Conservation (phyloP, 2,797 vertebrate species). For the Enoplosus armatus region DNA sequence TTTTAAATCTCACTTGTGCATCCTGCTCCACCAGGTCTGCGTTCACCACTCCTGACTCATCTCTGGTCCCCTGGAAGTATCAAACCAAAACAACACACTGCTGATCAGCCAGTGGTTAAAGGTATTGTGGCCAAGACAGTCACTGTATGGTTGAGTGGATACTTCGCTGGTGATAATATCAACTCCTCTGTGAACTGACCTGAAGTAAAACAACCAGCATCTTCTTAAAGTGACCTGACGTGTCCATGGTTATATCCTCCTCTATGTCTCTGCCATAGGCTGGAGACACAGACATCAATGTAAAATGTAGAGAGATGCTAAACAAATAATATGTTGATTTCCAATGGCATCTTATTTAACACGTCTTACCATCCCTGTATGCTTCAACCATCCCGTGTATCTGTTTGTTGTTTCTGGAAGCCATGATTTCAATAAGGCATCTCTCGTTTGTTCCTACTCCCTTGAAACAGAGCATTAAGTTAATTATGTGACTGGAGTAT, state of each 20-base stretch:
- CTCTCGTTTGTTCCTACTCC: slow-evolving; percentile 93
- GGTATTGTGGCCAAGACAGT: neutral
- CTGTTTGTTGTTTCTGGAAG: slow-evolving; percentile 93
- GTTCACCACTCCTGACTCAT: slow-evolving; percentile 92
- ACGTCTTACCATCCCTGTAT: slow-evolving; percentile 92
- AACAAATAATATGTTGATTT: neutral
- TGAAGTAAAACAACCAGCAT: slow-evolving; percentile 96
- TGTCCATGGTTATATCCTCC: slow-evolving; percentile 89
- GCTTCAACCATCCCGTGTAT: slow-evolving; percentile 90
- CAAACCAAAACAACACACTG: slow-evolving; percentile 14
- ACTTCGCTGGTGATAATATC: neutral
- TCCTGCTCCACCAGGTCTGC: slow-evolving; percentile 93
- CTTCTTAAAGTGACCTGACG: slow-evolving; percentile 97
- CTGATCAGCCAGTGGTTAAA: slow-evolving; percentile 19
- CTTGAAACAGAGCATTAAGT: slow-evolving; percentile 71
- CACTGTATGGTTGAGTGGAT: neutral
- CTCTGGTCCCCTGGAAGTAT: slow-evolving; percentile 90
- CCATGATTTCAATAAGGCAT: slow-evolving; percentile 94
- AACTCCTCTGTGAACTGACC: slow-evolving; percentile 78
- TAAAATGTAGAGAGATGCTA: neutral
- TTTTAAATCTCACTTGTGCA: slow-evolving; percentile 90
- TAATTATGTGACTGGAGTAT: slow-evolving; percentile 11
- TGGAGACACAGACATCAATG: slow-evolving; percentile 62
- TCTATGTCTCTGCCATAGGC: slow-evolving; percentile 93
- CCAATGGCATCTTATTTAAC: neutral